A percentile compares a stretch with the other conserved stretches of the same genome.
Evolutionary conservation across 1,140 invertebrate species (phyloP).

Genomic region (Goniozus legneri): DNA sequence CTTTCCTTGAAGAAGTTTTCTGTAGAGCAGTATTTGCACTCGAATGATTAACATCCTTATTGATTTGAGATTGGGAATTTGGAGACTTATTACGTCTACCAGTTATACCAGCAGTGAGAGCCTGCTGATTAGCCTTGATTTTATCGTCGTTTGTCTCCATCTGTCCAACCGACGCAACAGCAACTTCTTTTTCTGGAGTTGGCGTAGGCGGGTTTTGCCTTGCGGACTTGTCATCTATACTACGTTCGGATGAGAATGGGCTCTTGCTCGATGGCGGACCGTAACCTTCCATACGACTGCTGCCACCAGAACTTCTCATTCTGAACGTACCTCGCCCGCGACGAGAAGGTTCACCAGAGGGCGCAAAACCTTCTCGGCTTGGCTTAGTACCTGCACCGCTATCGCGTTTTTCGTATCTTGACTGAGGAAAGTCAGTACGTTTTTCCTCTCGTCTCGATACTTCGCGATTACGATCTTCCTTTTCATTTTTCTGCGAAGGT

Average conservation of each 20-base stretch:
- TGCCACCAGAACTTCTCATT: slow-evolving; percentile 44
- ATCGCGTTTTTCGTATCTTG: slow-evolving; percentile 37
- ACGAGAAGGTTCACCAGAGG: slow-evolving; percentile 77
- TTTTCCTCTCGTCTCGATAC: slow-evolving; percentile 43
- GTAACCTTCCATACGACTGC: slow-evolving; percentile 67
- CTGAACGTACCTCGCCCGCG: slow-evolving; percentile 63
- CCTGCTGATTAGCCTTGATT: slow-evolving; percentile 66
- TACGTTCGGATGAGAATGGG: slow-evolving; percentile 59
- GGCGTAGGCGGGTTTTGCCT: slow-evolving; percentile 39
- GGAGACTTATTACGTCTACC: slow-evolving; percentile 51
- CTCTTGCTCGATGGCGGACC: slow-evolving; percentile 73
- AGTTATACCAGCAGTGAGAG: slow-evolving; percentile 63
- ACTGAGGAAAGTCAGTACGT: slow-evolving; percentile 31
- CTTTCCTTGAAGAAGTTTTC: slow-evolving; percentile 34
- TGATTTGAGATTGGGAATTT: slow-evolving; percentile 23
- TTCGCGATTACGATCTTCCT: slow-evolving; percentile 60
- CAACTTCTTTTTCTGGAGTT: slow-evolving; percentile 44
- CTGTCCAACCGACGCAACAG: slow-evolving; percentile 15
- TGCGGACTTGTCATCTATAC: slow-evolving; percentile 34
- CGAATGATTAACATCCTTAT: slow-evolving; percentile 27
- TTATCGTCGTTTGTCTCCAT: slow-evolving; percentile 61
- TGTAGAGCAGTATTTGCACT: slow-evolving; percentile 5
- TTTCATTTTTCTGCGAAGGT: slow-evolving; percentile 54
- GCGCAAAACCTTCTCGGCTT: slow-evolving; percentile 66
- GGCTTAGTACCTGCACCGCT: slow-evolving; percentile 44